Evolutionary conservation across 2,888 invertebrate species (phyloP), one percentile per base, ranked within the genome.

Genomic region (Octonoba sinensis): DNA sequence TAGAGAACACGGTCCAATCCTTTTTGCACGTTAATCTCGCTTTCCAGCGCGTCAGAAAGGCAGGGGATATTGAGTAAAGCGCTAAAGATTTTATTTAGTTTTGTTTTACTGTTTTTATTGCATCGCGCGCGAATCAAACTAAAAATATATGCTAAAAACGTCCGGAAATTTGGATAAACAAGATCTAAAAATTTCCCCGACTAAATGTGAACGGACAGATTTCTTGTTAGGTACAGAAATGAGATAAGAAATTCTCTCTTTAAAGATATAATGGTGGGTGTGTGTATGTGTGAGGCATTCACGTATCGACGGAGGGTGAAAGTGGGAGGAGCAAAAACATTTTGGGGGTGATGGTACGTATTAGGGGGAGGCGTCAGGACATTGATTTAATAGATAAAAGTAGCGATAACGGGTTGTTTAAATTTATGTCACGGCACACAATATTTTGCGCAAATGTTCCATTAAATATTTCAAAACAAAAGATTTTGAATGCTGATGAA

Each of bases 191-290:
- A 65, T 77, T 65, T 69, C 24, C 67, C n/a, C 18, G 73, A 36
- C 67, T 81, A 81, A 81, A 81, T 73, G 64, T 56, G 56, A 81
- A 54, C 44, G 60, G 79, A 81, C 79, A 81, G 56, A 81, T 81
- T 69, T 69, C 79, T 81, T 81, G 79, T 81, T 81, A 81, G 59
- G 66, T 36, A 47, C 44, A 51, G 27, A 36, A 62, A 66, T 69
- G 66, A 69, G 67, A 46, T 73, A 73, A 60, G 67, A 64, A 81
- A 66, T 69, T 81, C 62, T 62, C 62, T 62, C 36, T 62, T 16
- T 44, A 46, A 62, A 44, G 36, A 62, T 62, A 44, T 36, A 62
- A 62, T 44, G 62, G 36, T 62, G 62, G 36, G 24, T 62, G 62
- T 44, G 62, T 27, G 60, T 60, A n/a, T 27, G n/a, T 60, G 36